Evolutionary conservation across 2,113 vertebrate genomes (phyloP).

Genomic region (Tricholaema leucomelas): DNA sequence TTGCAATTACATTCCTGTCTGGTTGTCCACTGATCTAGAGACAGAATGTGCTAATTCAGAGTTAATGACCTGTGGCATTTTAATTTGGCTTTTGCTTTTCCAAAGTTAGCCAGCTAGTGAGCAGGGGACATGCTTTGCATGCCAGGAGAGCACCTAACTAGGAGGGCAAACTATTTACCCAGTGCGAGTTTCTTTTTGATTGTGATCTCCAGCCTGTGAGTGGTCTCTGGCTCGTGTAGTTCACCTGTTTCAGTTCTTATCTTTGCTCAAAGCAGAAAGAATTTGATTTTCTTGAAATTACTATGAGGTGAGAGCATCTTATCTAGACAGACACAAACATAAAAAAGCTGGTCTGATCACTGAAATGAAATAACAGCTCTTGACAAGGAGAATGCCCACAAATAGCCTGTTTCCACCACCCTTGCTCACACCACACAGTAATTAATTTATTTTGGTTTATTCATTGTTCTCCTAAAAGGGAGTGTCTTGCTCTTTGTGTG

Average conservation of each 20-base stretch:
- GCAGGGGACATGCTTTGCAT: not conserved
- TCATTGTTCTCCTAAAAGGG: conserved; percentile 20
- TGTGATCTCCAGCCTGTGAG: not conserved
- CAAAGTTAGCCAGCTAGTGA: not conserved
- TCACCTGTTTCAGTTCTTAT: not conserved
- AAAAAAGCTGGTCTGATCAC: not conserved
- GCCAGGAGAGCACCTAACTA: not conserved
- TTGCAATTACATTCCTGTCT: not conserved
- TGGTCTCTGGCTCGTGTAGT: not conserved
- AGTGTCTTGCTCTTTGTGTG: not conserved
- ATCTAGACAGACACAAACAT: not conserved
- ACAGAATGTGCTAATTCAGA: not conserved
- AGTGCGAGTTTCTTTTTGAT: not conserved
- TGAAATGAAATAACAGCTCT: conserved; percentile 7
- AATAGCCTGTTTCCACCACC: not conserved
- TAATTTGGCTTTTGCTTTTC: not conserved
- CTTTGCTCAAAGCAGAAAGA: not conserved
- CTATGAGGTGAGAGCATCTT: not conserved
- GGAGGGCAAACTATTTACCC: not conserved
- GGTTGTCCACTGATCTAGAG: not conserved
- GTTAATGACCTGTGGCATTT: not conserved
- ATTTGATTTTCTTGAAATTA: not conserved
- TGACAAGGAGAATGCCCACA: not conserved
- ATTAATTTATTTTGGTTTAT: conserved; percentile 49
- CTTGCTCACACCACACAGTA: not conserved